phyloP scores from a whole-genome alignment of 2,113 vertebrate genomes.

The Cavia aperea region DNA sequence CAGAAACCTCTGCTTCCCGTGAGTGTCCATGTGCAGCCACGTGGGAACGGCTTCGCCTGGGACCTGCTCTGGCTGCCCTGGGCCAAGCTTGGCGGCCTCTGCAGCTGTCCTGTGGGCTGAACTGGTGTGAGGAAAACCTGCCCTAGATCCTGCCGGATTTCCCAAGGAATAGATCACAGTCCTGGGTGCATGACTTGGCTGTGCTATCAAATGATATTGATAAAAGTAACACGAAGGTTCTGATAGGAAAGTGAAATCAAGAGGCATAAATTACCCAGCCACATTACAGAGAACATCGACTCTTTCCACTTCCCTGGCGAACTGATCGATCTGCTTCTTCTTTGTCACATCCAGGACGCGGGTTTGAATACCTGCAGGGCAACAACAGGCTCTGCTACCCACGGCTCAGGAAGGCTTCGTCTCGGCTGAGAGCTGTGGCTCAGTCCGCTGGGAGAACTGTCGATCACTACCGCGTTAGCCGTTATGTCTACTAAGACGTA shows the following conservation, averaged over 20 bases:
- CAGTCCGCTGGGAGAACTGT: neutral
- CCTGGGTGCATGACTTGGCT: neutral
- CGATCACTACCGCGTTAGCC: neutral
- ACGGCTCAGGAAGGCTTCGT: neutral
- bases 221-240: neutral
- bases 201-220: slow-evolving; percentile 4
- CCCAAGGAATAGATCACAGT: neutral
- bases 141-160: neutral
- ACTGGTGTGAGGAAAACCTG: neutral
- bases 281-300: slow-evolving; percentile 94
- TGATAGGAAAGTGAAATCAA: neutral
- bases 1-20: neutral
- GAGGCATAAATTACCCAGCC: slow-evolving; percentile 82
- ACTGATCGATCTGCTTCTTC: slow-evolving; percentile 88
- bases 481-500: neutral
- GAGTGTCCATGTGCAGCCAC: neutral
- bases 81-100: neutral
- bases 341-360: slow-evolving; percentile 91
- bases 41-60: neutral
- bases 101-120: neutral
- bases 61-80: neutral
- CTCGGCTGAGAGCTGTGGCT: neutral
- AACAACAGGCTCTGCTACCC: neutral
- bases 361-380: slow-evolving; percentile 84
- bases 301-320: slow-evolving; percentile 85